Base-by-base conservation (phyloP, 2,113 vertebrate genomes). In the Leucopsar rothschildi region DNA sequence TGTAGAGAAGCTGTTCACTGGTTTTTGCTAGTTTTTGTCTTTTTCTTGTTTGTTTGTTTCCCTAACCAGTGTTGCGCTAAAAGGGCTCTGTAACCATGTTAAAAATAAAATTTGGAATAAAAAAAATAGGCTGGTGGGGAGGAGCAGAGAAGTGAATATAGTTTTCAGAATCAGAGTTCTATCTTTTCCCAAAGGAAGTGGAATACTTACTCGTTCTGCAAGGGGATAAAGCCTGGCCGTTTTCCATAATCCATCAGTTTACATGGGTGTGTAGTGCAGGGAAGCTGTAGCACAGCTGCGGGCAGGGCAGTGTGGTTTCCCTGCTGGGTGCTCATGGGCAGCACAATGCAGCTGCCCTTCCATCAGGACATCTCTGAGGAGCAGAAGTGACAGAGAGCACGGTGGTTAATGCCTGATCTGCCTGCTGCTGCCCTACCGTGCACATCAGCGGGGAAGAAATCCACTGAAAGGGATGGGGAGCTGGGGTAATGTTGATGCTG, bases 401-500 rank as follows among this genome's bases (percentile, higher is more conserved):
- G 8, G 84, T 29, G 24, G 37, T 82, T 82, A 28, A 45, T 39
- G 61, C 1, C 25, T 76, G 84, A 33, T 64, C 81, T 85, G 70
- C 66, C 1, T 44, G 78, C 75, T 87, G 53, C 83, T 87, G 84
- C 57, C 65, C 89, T 44, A 13, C 78, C 79, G 89, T 15, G 86
- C 73, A 44, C 79, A 59, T 17, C 76, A 59, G 90, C 40, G 7
- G 68, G 86, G 72, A 93, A 56, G 76, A 69, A 91, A 83, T 59
- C 33, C 2, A 27, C n/a, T 95, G 88, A 92, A 94, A 95, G 55
- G 68, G 56, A 66, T 66, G 61, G 69, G 44, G 81, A 92, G 60
- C 71, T 92, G 82, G 63, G 50, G 29, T 95, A 90, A 92, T 83
- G 86, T 47, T 85, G 88, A 96, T 95, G 27, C 31, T 94, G 85